phyloP scores from a whole-genome alignment of 2,113 vertebrate genomes.

The Empidonax alnorum region DNA sequence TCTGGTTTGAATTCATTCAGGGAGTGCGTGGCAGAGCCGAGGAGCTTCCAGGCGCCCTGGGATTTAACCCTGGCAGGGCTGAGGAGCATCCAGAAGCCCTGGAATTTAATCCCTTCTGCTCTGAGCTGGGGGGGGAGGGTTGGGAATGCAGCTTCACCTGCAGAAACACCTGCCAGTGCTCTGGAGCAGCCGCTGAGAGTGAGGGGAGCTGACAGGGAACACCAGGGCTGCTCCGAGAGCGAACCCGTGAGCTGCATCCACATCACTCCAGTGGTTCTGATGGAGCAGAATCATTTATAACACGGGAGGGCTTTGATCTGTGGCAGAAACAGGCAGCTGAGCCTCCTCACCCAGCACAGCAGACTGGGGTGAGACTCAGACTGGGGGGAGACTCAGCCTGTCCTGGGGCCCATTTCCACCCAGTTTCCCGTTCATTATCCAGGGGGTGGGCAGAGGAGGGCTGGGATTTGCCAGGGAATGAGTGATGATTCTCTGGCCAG shows the following conservation, averaged over 20 bases:
- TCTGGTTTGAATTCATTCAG: not conserved
- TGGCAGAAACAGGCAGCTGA: not conserved
- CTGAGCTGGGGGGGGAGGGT: fast-evolving
- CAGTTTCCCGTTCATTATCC: not conserved
- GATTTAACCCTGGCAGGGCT: not conserved
- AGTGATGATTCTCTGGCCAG: fast-evolving
- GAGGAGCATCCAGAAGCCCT: not conserved
- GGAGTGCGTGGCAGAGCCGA: not conserved
- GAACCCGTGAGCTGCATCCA: not conserved
- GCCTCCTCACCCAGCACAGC: not conserved
- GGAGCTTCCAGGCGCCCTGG: not conserved
- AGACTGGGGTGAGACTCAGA: not conserved
- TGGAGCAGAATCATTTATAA: not conserved
- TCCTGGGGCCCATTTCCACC: not conserved
- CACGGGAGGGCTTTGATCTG: not conserved
- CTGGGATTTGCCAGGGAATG: not conserved
- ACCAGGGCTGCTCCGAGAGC: not conserved
- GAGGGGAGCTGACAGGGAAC: not conserved
- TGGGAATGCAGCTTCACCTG: fast-evolving
- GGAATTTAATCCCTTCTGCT: not conserved
- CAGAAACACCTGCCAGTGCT: not conserved
- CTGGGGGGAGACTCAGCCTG: not conserved
- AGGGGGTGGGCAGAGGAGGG: not conserved
- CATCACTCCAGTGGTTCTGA: fast-evolving
- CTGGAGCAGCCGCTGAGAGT: not conserved